Evolutionary conservation across 2,888 invertebrate species (phyloP).

Genomic region (Lycia hirtaria): DNA sequence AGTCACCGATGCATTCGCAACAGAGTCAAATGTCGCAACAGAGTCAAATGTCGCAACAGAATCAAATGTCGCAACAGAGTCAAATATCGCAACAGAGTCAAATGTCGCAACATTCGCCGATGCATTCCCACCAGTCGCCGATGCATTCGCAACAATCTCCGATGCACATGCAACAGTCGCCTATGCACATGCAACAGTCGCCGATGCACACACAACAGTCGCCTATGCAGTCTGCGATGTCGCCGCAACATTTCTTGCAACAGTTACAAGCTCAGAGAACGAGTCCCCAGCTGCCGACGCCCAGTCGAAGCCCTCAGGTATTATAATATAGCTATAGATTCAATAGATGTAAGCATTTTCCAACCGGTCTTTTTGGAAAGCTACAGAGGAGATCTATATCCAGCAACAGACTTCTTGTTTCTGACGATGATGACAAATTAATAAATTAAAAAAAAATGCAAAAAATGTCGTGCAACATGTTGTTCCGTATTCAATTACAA

Average conservation of each 20-base stretch:
- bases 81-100: conserved; percentile 68
- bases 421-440: too few species aligned
- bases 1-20: conserved; percentile 63
- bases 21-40: conserved; percentile 67
- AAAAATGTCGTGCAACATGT: too few species aligned
- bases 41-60: conserved; percentile 67
- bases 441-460: too few species aligned
- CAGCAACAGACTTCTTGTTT: too few species aligned
- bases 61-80: conserved; percentile 68
- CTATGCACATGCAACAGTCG: conserved; percentile 37
- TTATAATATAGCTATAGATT: too few species aligned
- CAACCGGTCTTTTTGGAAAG: too few species aligned
- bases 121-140: conserved; percentile 54
- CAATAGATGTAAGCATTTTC: too few species aligned
- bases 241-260: conserved; percentile 66
- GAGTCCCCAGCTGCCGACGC: conserved; percentile 78
- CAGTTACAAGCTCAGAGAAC: conserved; percentile 78
- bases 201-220: conserved; percentile 65
- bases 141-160: conserved; percentile 43
- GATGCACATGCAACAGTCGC: conserved; percentile 60
- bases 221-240: conserved; percentile 67
- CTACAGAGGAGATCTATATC: too few species aligned
- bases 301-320: conserved; percentile 81
- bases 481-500: too few species aligned
- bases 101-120: conserved; percentile 67